These are phyloP conservation scores for Eupithecia centaureata DNA, from an alignment of 2,888 invertebrate genomes.

Conservation along the genomic window DNA sequence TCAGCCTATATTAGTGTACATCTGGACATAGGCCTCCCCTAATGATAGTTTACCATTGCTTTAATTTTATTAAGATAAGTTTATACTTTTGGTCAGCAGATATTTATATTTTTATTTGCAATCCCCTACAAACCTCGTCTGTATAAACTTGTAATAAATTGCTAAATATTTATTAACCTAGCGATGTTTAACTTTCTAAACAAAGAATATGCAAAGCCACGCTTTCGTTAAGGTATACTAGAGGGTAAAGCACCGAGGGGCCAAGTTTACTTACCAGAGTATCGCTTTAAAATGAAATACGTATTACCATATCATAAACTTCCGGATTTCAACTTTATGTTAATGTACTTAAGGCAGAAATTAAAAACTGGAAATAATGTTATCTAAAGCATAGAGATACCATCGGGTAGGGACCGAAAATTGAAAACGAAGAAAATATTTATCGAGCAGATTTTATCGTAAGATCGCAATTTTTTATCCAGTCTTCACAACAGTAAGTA, in stretches of 20 bases:
- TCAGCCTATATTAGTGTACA: too few relatives aligned
- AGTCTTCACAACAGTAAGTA: neutral
- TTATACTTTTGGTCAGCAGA: neutral
- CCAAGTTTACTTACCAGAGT: constrained; percentile 1
- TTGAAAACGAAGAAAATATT: neutral
- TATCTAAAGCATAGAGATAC: neutral
- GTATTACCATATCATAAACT: neutral
- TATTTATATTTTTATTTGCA: neutral
- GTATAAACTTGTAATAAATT: neutral
- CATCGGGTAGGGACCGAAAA: neutral
- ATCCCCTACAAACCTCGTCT: neutral
- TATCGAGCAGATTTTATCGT: neutral
- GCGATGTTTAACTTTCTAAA: constrained; percentile 15
- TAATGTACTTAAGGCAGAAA: neutral
- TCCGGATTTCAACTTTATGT: neutral
- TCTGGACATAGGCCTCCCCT: too few relatives aligned
- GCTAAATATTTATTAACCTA: constrained; percentile 9
- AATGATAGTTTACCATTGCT: too few relatives aligned
- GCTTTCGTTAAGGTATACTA: constrained; percentile 13
- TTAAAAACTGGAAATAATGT: neutral
- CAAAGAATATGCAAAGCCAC: constrained; percentile 25
- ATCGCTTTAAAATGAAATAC: constrained; percentile 1
- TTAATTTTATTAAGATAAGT: too few relatives aligned
- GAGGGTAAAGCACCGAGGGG: constrained; percentile 9
- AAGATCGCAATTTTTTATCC: neutral